phyloP scores from a whole-genome alignment of 2,113 vertebrate genomes.

The Corythoichthys intestinalis region DNA sequence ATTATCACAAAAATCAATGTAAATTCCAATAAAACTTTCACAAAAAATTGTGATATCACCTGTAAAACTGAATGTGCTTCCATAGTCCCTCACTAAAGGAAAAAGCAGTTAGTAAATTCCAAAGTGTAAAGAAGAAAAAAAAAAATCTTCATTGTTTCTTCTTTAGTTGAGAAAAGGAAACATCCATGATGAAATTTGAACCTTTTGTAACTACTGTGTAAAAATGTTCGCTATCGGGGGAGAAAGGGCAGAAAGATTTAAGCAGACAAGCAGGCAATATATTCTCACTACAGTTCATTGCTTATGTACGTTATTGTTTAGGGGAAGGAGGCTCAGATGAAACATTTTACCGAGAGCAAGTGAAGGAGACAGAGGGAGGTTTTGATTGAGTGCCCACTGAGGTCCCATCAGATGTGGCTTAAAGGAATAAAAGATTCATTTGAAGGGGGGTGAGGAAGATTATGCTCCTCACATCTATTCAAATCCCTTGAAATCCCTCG shows the following conservation, averaged over 20 bases:
- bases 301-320: conserved; percentile 37
- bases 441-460: conserved; percentile 71
- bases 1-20: not conserved
- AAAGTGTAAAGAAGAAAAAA: not conserved
- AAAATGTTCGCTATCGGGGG: not conserved
- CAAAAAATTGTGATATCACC: too few relatives aligned
- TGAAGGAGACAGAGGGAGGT: conserved; percentile 44
- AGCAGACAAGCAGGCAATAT: conserved; percentile 21
- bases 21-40: not conserved
- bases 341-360: conserved; percentile 34
- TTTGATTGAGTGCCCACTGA: conserved; percentile 67
- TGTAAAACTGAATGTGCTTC: not conserved
- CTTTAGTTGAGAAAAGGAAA: not conserved
- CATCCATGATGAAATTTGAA: not conserved
- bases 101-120: not conserved
- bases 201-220: not conserved
- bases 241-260: conserved; percentile 27
- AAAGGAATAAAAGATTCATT: conserved; percentile 73
- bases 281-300: conserved; percentile 6
- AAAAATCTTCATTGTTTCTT: not conserved
- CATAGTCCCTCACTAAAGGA: not conserved
- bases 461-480: conserved; percentile 73
- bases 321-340: conserved; percentile 21
- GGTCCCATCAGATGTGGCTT: conserved; percentile 72
- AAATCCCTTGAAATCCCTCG: conserved; percentile 74